Evolutionary conservation across 1,140 invertebrate genomes (phyloP), one percentile per base, ranked within the genome.

Genomic region (Meloidogyne exigua): DNA sequence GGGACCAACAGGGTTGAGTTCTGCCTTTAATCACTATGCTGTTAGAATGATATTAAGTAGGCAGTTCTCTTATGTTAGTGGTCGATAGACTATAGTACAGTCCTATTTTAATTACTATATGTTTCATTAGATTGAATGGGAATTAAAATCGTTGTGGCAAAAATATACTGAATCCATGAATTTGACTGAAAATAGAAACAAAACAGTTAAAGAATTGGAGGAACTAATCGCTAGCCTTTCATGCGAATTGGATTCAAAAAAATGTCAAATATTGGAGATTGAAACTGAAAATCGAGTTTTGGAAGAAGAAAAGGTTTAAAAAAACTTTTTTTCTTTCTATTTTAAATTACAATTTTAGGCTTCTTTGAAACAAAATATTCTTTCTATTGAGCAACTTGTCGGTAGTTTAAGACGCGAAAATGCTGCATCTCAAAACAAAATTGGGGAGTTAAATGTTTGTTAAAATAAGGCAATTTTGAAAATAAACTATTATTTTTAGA

Each of bases 201-300:
- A 57, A 57, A 57, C 18, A 21, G n/a, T 21, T 21, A 57, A 57
- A n/a, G 49, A 57, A 7, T 57, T 57, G 18, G 49, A 57, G 21
- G 49, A 21, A 57, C 18, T n/a, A 57, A n/a, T 57, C 0, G 49
- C 5, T 9, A 57, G 0, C 1, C 49, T 57, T 57, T 57, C 18
- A n/a, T 4, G 21, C 21, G 49, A 57, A n/a, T 57, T 57, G 5
- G 10, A 9, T 7, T 57, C n/a, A 57, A 57, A 57, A 21, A 57
- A 57, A n/a, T n/a, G n/a, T 57, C 18, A 57, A 57, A 57, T 57
- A n/a, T 57, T 57, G 49, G 49, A 57, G 21, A 0, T 57, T 57
- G 49, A n/a, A 57, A 57, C 49, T n/a, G 49, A 57, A 57, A 57
- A 57, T 57, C 18, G n/a, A n/a, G 49, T 57, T 57, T 57, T 57